phyloP scores from a whole-genome alignment of 2,113 vertebrate species.

The Mola mola region DNA sequence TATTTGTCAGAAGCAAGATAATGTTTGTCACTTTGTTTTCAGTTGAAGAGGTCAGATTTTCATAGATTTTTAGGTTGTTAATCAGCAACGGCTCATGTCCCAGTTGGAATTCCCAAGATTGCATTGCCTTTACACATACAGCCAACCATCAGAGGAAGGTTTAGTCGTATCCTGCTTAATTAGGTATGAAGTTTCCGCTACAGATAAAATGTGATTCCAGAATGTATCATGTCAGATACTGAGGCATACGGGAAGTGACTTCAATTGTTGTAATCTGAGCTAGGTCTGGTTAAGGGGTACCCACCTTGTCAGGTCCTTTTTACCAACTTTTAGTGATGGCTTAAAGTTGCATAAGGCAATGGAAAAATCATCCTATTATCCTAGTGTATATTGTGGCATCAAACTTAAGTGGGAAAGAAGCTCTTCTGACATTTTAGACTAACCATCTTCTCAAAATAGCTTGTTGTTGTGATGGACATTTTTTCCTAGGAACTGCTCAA shows the following conservation, averaged over 20 bases:
- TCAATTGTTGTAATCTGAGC: neutral
- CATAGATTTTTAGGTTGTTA: too few species aligned
- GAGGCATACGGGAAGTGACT: neutral
- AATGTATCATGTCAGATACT: neutral
- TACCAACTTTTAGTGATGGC: constrained; percentile 5
- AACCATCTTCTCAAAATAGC: neutral
- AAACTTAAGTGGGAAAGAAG: constrained; percentile 14
- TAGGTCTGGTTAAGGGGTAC: neutral
- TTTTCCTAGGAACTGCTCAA: neutral
- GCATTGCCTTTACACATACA: too few species aligned
- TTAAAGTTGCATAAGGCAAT: constrained; percentile 21
- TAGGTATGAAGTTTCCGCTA: too few species aligned
- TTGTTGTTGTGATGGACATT: neutral
- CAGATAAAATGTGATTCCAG: too few species aligned
- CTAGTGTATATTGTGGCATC: constrained; percentile 17
- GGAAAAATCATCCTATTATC: constrained; percentile 40
- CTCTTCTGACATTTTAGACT: neutral
- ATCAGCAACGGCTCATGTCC: too few species aligned
- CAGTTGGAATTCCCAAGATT: too few species aligned
- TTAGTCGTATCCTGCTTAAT: too few species aligned
- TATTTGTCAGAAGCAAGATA: too few species aligned
- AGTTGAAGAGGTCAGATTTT: too few species aligned
- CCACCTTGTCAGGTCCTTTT: neutral
- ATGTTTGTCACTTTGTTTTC: too few species aligned
- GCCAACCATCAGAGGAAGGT: too few species aligned